These are phyloP conservation scores for Emydocephalus ijimae DNA, from an alignment of 2,113 vertebrate genomes.

Conservation along the genomic window DNA sequence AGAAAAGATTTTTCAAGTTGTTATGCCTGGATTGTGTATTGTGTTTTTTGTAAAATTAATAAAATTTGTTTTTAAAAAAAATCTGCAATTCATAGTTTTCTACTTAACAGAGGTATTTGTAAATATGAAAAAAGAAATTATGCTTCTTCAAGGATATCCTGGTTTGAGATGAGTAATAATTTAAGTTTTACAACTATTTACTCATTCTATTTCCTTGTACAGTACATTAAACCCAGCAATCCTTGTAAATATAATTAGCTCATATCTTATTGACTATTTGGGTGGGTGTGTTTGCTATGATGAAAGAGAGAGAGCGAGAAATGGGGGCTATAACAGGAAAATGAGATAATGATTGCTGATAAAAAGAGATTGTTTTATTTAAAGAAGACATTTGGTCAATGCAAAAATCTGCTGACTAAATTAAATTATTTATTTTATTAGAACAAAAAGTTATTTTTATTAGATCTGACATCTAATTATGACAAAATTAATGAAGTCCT, in stretches of 20 bases:
- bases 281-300: neutral
- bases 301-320: rapidly evolving
- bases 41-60: too few relatives aligned
- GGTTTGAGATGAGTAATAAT: conserved; percentile 47
- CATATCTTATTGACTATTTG: conserved; percentile 5
- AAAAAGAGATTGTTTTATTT: neutral
- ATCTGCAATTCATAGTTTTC: too few relatives aligned
- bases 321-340: neutral
- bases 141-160: conserved; percentile 62
- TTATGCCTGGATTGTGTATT: too few relatives aligned
- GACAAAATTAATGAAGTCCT: neutral
- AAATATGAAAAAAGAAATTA: neutral
- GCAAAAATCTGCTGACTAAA: neutral
- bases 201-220: conserved; percentile 24
- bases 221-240: conserved; percentile 39
- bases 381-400: neutral
- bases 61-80: too few relatives aligned
- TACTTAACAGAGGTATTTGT: neutral
- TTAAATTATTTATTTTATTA: neutral
- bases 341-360: neutral
- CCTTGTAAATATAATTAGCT: conserved; percentile 23
- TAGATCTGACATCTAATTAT: neutral
- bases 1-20: too few relatives aligned
- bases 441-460: neutral
- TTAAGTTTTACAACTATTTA: conserved; percentile 55